phyloP scores from a whole-genome alignment of 2,113 vertebrate genomes.

The Salvator merianae region DNA sequence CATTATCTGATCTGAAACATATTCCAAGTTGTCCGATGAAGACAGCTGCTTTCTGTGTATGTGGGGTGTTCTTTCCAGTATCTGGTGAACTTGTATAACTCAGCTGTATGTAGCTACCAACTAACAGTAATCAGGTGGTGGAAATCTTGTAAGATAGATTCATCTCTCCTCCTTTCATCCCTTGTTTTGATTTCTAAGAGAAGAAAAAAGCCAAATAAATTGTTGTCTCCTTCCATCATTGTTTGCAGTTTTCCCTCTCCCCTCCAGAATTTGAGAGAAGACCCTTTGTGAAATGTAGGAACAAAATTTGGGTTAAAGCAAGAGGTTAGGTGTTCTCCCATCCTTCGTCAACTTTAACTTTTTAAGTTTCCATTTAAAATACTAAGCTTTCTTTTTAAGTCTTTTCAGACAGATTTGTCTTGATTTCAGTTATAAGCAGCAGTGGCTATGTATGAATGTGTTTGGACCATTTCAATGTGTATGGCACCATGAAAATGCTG shows the following conservation, averaged over 20 bases:
- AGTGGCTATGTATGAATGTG: too few species aligned
- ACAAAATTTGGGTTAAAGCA: not conserved
- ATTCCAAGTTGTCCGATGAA: constrained; percentile 8
- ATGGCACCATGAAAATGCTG: not conserved
- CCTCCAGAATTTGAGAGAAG: not conserved
- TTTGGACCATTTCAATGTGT: not conserved
- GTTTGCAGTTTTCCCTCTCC: not conserved
- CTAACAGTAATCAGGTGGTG: not conserved
- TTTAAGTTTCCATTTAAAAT: not conserved
- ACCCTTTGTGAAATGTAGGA: not conserved
- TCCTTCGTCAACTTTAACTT: not conserved
- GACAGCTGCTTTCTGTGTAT: not conserved
- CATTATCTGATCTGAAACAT: constrained; percentile 21
- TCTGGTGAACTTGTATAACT: constrained; percentile 6
- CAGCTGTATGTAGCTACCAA: not conserved
- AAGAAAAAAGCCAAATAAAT: not conserved
- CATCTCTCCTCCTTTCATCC: not conserved
- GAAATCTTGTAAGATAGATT: not conserved
- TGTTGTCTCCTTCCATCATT: not conserved
- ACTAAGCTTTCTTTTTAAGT: not conserved
- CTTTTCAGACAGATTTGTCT: not conserved
- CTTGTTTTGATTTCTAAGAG: not conserved
- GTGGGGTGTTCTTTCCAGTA: not conserved
- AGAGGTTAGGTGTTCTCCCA: not conserved
- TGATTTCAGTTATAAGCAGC: not conserved